Conservation (phyloP, 2,113 vertebrate genomes). For the Stigmatopora argus region DNA sequence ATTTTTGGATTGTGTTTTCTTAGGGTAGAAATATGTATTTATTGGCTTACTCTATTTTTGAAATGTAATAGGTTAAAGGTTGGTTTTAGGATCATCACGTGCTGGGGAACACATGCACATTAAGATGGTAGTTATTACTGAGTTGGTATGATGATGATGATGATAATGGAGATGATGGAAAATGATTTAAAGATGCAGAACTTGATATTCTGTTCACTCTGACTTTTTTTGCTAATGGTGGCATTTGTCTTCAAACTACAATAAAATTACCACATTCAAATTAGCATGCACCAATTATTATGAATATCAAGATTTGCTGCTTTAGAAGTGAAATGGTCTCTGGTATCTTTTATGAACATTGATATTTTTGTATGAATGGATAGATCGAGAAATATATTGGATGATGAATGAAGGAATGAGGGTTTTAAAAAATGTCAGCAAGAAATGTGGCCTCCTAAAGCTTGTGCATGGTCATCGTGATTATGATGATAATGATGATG, state of each 20-base stretch:
- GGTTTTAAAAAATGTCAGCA: conserved; percentile 24
- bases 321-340: conserved; percentile 62
- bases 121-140: conserved; percentile 13
- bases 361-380: conserved; percentile 34
- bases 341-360: conserved; percentile 48
- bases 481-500: conserved; percentile 10
- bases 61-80: conserved; percentile 27
- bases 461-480: conserved; percentile 29
- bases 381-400: conserved; percentile 28
- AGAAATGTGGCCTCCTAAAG: conserved; percentile 26
- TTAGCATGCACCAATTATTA: background rate
- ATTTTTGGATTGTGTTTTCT: too few relatives aligned
- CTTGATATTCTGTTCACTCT: conserved; percentile 27
- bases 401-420: conserved; percentile 23
- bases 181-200: conserved; percentile 53
- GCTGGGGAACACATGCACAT: conserved; percentile 57
- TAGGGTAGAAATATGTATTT: too few relatives aligned
- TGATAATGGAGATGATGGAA: background rate
- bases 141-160: background rate
- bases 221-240: background rate
- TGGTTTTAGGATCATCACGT: conserved; percentile 78
- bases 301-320: conserved; percentile 49
- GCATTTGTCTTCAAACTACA: background rate
- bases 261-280: background rate
- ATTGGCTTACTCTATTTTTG: too few relatives aligned